Base-by-base conservation (phyloP, 2,797 vertebrate genomes). In the Gephyroberyx darwinii region DNA sequence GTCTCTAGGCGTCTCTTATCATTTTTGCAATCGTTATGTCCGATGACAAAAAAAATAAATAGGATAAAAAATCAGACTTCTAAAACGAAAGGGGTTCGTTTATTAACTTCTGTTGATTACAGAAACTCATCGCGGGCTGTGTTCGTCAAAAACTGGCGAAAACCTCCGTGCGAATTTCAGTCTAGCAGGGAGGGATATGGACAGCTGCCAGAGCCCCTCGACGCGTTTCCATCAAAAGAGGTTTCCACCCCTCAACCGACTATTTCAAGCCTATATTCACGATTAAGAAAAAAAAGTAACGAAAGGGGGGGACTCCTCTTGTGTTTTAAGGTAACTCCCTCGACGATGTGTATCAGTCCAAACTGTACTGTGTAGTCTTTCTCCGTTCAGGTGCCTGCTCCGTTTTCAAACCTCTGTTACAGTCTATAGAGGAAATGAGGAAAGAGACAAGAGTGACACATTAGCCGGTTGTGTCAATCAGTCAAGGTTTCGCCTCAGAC, bases 401-500 rank as follows among this genome's bases (percentile, higher is more conserved):
- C 82, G 74, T 75, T 74, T 74, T 81, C 68, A 75, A 17, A 64
- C 8, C 78, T 76, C 78, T 71, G 82, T 84, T 81, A 26, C 26
- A 51, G 63, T 67, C 77, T 74, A 73, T 63, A 64, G 72, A 77
- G 53, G 70, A 62, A 74, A 77, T 65, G 43, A 67, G 58, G 50
- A 67, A 73, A 85, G 69, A 84, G 78, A 65, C 84, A 83, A 91
- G 81, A 91, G 83, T 90, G 84, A 91, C 87, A 90, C 88, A 82
- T 90, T 88, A 92, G 84, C 82, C 74, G 78, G 77, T 73, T 77
- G 81, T 85, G 92, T 92, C 92, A 93, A 85, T 91, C 91, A 89
- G 80, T 85, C 83, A 86, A 70, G 69, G 74, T 35, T 51, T 52
- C 56, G 22, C n/a, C 8, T 92, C 89, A 91, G 90, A 91, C 91